Conservation (phyloP, 2,113 vertebrate species). For the Phylloscopus whistleri region DNA sequence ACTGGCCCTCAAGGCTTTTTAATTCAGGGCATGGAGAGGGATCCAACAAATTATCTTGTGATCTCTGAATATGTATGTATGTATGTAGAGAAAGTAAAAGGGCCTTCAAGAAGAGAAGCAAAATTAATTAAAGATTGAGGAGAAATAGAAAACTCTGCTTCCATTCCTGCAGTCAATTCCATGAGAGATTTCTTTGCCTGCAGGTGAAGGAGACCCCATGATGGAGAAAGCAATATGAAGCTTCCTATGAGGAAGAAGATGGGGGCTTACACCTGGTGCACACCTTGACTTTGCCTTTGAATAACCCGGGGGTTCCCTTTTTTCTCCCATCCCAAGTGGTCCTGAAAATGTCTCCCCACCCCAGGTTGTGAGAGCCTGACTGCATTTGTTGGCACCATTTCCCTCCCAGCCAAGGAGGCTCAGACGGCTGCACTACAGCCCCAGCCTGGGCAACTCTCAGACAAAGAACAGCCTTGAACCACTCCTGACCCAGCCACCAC, state of each 20-base stretch:
- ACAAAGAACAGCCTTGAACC: neutral
- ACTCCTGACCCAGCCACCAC: neutral
- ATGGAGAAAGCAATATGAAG: neutral
- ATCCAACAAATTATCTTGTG: neutral
- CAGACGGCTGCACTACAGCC: rapidly evolving
- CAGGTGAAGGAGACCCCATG: rapidly evolving
- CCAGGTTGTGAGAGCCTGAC: rapidly evolving
- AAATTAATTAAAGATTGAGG: neutral
- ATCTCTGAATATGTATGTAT: neutral
- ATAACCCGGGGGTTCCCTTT: rapidly evolving
- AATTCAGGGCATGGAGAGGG: neutral
- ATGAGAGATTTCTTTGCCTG: neutral
- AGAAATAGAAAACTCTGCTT: neutral
- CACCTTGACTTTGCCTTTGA: neutral
- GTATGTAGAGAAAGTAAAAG: neutral
- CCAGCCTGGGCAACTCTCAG: neutral
- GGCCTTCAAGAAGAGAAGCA: neutral
- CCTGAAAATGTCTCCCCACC: neutral
- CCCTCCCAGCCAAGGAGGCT: neutral
- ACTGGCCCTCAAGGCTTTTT: neutral
- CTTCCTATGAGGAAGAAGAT: neutral
- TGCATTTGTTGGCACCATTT: rapidly evolving
- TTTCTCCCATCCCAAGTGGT: neutral
- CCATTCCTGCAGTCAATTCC: neutral
- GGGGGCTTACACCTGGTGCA: neutral